Base-by-base conservation (phyloP, 2,888 invertebrate genomes). In the Leptinotarsa tumamoca region DNA sequence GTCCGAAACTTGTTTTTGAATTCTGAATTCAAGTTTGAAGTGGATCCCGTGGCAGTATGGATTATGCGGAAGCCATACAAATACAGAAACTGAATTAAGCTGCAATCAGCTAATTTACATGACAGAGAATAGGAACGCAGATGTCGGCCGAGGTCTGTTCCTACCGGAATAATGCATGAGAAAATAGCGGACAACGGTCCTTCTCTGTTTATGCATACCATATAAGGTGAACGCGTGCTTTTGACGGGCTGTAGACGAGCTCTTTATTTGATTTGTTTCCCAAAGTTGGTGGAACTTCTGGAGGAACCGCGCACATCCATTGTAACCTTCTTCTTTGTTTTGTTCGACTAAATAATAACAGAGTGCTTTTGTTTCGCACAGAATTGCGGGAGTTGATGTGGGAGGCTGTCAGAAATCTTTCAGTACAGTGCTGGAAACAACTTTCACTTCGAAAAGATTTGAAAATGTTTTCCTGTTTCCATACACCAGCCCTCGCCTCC, bases 121-220 rank as follows among this genome's bases (percentile, higher is more conserved):
- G 82, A 82, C 79, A 82, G 79, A 83, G 81, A 80, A 79, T 80
- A 66, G 78, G 72, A 79, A 77, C 79, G 76, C 82, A 82, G 82
- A 82, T 83, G 83, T 81, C 77, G 81, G 75, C 76, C 80, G 78
- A 77, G 72, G 76, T 82, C 78, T 75, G 77, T 79, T 78, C 74
- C 80, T 80, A 79, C 72, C 75, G 83, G 87, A 87, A 87, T 87
- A 86, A 87, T 87, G 87, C 87, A 87, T 87, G 87, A 87, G 87
- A 83, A 85, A 84, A 83, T 83, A 84, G 83, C 84, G 85, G 86
- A 83, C 85, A 77, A 68, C 78, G 78, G 78, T 77, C 78, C 70
- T 69, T 75, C 80, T 74, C 78, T 84, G 81, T 85, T 85, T 85
- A 85, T 85, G 86, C 86, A 86, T 86, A 85, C 85, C 85, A 84